Conservation (phyloP, 2,797 vertebrate genomes). For the Lophotriccus pileatus region DNA sequence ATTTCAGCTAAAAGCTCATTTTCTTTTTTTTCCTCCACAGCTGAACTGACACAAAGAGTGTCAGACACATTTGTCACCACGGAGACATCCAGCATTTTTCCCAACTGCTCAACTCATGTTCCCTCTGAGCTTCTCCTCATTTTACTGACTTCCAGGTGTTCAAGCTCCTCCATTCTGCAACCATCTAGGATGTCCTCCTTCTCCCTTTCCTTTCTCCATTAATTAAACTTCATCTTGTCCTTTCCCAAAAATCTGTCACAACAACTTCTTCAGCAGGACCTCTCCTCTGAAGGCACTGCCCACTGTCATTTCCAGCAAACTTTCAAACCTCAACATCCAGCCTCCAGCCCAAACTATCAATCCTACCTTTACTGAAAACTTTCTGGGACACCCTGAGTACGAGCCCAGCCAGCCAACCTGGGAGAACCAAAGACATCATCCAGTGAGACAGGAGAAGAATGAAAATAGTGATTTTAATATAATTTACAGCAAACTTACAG, state of each 20-base stretch:
- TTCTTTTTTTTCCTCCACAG: not conserved
- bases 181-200: not conserved
- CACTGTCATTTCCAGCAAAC: not conserved
- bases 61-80: not conserved
- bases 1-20: conserved; percentile 11
- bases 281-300: not conserved
- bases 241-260: not conserved
- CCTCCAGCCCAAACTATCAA: not conserved
- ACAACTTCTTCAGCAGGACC: not conserved
- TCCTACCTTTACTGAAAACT: not conserved
- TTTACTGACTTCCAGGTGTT: not conserved
- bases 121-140: not conserved
- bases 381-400: not conserved
- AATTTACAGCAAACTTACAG: conserved; percentile 79
- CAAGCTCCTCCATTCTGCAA: not conserved
- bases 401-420: not conserved
- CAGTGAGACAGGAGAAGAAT: conserved; percentile 69
- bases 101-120: not conserved
- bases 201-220: not conserved
- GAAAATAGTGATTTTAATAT: conserved; percentile 84
- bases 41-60: conserved; percentile 13
- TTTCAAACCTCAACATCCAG: not conserved
- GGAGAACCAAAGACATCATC: conserved; percentile 30
- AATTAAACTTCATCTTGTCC: not conserved
- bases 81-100: not conserved